These are phyloP conservation scores for Porites lobata DNA, from an alignment of 92 coral and sea anemone genomes.

Conservation along the genomic window DNA sequence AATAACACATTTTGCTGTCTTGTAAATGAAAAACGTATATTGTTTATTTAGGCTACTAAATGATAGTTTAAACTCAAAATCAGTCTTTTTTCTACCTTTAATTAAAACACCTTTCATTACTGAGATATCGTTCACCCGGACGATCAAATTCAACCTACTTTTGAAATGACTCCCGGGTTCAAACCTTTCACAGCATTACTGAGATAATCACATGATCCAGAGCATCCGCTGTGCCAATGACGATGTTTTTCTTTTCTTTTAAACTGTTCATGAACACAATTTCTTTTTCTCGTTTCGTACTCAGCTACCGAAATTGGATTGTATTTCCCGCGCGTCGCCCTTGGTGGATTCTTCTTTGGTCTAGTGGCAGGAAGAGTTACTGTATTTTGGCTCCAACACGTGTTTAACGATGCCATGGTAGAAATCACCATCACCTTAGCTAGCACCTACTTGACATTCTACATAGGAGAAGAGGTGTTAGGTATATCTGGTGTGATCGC, in stretches of 20 bases:
- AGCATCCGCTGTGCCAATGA: too few species aligned
- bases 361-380: constrained; percentile 95
- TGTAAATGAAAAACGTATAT: too few species aligned
- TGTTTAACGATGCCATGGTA: constrained; percentile 97
- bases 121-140: too few species aligned
- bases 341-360: constrained; percentile 98
- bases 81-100: too few species aligned
- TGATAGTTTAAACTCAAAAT: too few species aligned
- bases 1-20: too few species aligned
- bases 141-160: too few species aligned
- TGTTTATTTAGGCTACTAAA: too few species aligned
- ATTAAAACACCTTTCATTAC: too few species aligned
- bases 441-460: constrained; percentile 95
- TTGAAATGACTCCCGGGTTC: too few species aligned
- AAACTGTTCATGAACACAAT: neutral
- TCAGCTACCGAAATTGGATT: constrained; percentile 94
- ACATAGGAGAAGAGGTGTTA: constrained; percentile 96
- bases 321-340: constrained; percentile 97
- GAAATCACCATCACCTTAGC: constrained; percentile 98
- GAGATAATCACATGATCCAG: too few species aligned
- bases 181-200: too few species aligned
- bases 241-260: neutral
- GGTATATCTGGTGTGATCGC: constrained; percentile 98
- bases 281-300: neutral
- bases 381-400: constrained; percentile 99